Conservation (phyloP, 2,797 vertebrate genomes). For the Calcarius lapponicus region DNA sequence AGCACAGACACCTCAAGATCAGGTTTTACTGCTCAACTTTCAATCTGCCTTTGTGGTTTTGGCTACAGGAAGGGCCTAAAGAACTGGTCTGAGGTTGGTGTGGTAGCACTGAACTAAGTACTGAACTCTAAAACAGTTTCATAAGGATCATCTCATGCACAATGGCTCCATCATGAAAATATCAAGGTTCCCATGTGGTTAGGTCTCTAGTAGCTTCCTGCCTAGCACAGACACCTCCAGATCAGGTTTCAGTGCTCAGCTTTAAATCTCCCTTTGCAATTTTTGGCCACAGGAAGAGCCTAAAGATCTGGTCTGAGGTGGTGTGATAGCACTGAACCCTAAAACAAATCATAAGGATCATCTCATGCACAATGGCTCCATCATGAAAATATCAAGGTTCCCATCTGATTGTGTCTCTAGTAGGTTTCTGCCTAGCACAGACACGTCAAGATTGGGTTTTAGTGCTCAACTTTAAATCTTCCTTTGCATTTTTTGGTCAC, state of each 20-base stretch:
- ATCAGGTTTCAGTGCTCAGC: not conserved
- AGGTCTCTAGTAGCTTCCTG: not conserved
- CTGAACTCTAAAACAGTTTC: not conserved
- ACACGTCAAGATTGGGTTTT: not conserved
- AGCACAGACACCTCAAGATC: not conserved
- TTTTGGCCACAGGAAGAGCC: not conserved
- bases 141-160: not conserved
- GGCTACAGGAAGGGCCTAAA: not conserved
- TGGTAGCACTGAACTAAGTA: not conserved
- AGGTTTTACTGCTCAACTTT: not conserved
- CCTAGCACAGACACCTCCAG: not conserved
- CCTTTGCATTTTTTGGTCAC: not conserved
- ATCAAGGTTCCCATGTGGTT: not conserved
- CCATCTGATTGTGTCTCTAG: too few species aligned
- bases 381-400: not conserved
- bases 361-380: not conserved
- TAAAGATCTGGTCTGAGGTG: not conserved
- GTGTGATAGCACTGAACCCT: not conserved
- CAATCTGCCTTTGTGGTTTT: not conserved
- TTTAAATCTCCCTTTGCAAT: not conserved
- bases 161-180: not conserved
- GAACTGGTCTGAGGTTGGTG: not conserved
- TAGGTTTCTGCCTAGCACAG: not conserved
- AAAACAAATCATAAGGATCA: not conserved
- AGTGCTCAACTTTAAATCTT: accelerated